Base-by-base conservation (phyloP, 2,797 vertebrate genomes). In the Sphenodon punctatus region DNA sequence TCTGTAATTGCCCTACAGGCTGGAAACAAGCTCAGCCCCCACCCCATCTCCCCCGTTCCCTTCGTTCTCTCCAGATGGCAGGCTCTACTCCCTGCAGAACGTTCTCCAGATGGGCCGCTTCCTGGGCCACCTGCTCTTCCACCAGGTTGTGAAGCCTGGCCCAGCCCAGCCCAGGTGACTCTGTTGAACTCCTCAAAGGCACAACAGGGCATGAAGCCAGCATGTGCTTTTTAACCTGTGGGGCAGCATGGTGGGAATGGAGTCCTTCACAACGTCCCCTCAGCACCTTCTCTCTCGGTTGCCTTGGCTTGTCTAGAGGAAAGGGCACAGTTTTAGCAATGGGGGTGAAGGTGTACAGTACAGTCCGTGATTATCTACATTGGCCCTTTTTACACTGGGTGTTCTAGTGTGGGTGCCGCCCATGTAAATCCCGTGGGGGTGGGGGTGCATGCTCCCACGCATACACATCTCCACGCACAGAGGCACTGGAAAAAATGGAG, bases 41-140 rank as follows among this genome's bases (percentile, higher is more conserved):
- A 0, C 1, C 9, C n/a, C 2, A 23, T 38, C 67, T 17, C 71
- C 59, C 45, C 80, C 45, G 0, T 16, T 84, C 7, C 85, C 90
- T 22, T 46, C 77, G 4, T 55, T 84, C 5, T 5, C 3, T 0
- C 75, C 46, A 63, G 34, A 67, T 1, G 86, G 87, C 78, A 92
- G 92, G 83, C 94, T 92, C 91, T 93, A 88, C 78, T 91, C 87
- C 48, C 1, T 80, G 72, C 85, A 86, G 86, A 94, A 92, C 73
- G 58, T 91, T 87, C 75, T 93, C 72, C 89, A 85, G 80, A 90
- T 74, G 56, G 7, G 90, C 65, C 90, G 5, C 48, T 78, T 85
- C 41, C 83, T 92, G 78, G 86, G 85, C 10, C 90, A 68, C 77
- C 76, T 88, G 48, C 85, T 94, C 23, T 67, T 86, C 85, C 76